Base-by-base conservation (phyloP, 2,888 invertebrate species). In the Torymus aiolomorphi region DNA sequence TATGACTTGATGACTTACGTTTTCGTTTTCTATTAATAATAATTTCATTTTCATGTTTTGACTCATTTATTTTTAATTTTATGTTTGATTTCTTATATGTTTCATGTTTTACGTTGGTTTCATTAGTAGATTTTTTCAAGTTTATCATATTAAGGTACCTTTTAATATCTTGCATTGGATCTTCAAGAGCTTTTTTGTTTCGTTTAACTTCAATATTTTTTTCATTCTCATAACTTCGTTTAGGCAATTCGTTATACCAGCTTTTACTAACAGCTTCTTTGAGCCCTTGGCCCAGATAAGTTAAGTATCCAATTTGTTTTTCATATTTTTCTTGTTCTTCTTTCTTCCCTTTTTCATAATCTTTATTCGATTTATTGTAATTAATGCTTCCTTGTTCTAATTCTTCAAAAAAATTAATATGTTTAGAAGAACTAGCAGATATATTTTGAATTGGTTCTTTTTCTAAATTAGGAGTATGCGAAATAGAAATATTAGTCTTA, bases 261-360 rank as follows among this genome's bases (percentile, higher is more conserved):
- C 96, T 96, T 86, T 95, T 95, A 56, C 95, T 96, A n/a, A 95
- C 92, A 2, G 94, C 94, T 91, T 97, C 97, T 91, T 96, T 95
- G 54, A 96, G 96, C 87, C 97, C 96, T 91, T 99, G 98, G 0
- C 98, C 99, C 75, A 99, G 92, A 91, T 98, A 98, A 3, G 97
- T 98, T 57, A 99, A 92, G 86, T 98, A 96, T 0, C 99, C 99
- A 87, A 99, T 97, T 91, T 97, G 96, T 88, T 98, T 98, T 89
- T 99, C 99, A 92, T 98, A 98, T 86, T 97, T 97, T 90, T 99
- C 98, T 88, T 95, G 94, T 88, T 98, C 98, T 76, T 95, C 95
- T 89, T 96, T 97, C 83, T 95, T 93, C 88, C 99, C 99, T 82
- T 93, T 94, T 86, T 97, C 97, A 90, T 97, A 95, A 73, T 98